Percentiles rank a stretch among this genome's conserved stretches.
phyloP scores from a whole-genome alignment of 1,140 invertebrate genomes.

The Tetramorium parvispinum region DNA sequence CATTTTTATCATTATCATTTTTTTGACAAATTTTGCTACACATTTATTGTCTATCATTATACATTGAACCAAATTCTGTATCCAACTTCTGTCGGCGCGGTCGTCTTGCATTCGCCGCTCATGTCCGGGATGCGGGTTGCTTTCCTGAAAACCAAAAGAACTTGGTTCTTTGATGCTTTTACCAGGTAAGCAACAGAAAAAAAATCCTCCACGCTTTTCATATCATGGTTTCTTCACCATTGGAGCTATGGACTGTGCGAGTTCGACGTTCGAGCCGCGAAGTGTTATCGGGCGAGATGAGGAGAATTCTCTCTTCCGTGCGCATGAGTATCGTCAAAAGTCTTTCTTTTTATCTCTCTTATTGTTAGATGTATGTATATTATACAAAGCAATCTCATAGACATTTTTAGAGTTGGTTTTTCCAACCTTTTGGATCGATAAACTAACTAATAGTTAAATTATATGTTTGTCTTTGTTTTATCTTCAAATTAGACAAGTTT shows the following conservation, averaged over 20 bases:
- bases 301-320: neutral
- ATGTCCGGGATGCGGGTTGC: constrained; percentile 99
- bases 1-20: too few species aligned
- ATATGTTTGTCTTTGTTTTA: too few species aligned
- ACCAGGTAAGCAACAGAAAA: constrained; percentile 92
- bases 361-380: neutral
- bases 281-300: neutral
- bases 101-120: constrained; percentile 98
- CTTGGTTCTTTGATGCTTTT: constrained; percentile 99
- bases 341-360: neutral
- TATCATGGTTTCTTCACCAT: too few species aligned
- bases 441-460: too few species aligned
- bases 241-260: neutral
- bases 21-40: too few species aligned
- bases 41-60: too few species aligned
- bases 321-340: constrained; percentile 40
- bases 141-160: constrained; percentile 98
- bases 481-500: too few species aligned
- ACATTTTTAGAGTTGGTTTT: too few species aligned
- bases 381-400: too few species aligned
- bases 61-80: too few species aligned
- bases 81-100: constrained; percentile 99
- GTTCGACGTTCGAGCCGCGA: neutral
- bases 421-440: too few species aligned
- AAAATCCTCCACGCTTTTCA: too few species aligned